Percentiles rank a stretch among this genome's conserved stretches.
phyloP scores from a whole-genome alignment of 2,888 invertebrate genomes.

The Scaptomyza flava region DNA sequence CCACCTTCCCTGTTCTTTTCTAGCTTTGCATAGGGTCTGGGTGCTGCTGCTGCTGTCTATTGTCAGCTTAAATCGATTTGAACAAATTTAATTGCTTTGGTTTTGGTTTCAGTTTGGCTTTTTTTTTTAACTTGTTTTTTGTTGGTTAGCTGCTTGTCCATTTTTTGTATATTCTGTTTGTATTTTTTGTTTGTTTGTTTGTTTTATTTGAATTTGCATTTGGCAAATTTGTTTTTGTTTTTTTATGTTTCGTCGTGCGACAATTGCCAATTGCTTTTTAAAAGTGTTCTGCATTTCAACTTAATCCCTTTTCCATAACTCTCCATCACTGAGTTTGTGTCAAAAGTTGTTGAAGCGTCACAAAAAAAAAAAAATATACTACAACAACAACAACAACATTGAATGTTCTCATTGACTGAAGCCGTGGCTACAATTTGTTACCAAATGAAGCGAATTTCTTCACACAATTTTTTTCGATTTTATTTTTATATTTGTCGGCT shows the following conservation, averaged over 20 bases:
- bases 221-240: neutral
- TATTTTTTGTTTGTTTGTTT: constrained; percentile 5
- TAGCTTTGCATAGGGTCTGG: constrained; percentile 27
- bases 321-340: constrained; percentile 26
- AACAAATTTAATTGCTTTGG: constrained; percentile 78
- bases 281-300: constrained; percentile 25
- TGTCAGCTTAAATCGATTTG: constrained; percentile 77
- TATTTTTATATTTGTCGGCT: constrained; percentile 1
- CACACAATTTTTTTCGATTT: constrained; percentile 28
- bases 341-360: constrained; percentile 74
- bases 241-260: constrained; percentile 38
- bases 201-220: constrained; percentile 25
- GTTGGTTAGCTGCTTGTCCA: constrained; percentile 3
- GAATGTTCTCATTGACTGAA: constrained; percentile 49
- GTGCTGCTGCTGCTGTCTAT: constrained; percentile 48
- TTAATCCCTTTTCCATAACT: neutral
- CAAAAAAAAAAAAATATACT: constrained; percentile 31
- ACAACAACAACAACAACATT: constrained; percentile 29
- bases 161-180: constrained; percentile 23
- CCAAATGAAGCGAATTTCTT: constrained; percentile 73
- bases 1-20: neutral
- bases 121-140: constrained; percentile 10
- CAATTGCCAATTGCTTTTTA: constrained; percentile 76
- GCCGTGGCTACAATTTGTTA: constrained; percentile 76
- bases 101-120: constrained; percentile 47